Base-by-base conservation (phyloP, 2,888 invertebrate genomes). In the Tanytarsus gracilentus region DNA sequence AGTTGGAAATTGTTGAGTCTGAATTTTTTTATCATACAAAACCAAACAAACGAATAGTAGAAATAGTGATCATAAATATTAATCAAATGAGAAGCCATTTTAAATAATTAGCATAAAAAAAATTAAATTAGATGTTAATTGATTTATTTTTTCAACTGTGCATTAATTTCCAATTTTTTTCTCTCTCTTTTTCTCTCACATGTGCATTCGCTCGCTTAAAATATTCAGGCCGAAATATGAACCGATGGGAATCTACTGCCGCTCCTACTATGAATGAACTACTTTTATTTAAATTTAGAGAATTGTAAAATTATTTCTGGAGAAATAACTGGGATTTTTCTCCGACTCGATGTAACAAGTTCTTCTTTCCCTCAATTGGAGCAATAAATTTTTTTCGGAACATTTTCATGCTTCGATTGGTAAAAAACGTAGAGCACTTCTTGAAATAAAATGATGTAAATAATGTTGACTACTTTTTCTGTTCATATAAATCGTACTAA, bases 181-280 rank as follows among this genome's bases (percentile, higher is more conserved):
- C 27, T 56, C 27, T 56, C 40, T 56, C 26, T 40, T 44, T 58
- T 58, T 30, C 16, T 40, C 14, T 44, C 30, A n/a, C 21, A 44
- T 21, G 9, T 44, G 18, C 18, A 9, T 16, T 44, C 44, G 11
- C 18, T 58, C 11, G 21, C 36, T 25, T 11, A 11, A 14, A 21
- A 30, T 9, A n/a, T 36, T n/a, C 29, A 58, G 58, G 29, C 58
- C 58, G 40, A 58, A 58, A 48, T 58, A 58, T 30, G 58, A 58
- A 48, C 48, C 58, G 58, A 58, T 58, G 58, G 58, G 58, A 48
- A 58, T 58, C 40, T 58, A 58, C 40, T 58, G 58, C 58, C 58
- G 58, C 58, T 58, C 58, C 48, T 58, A 58, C 30, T 58, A 58
- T 27, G 58, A 58, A 58, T 58, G 30, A 58, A 29, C 21, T 11